These are phyloP conservation scores for Melanchra persicariae DNA, from an alignment of 2,888 invertebrate genomes.

Conservation along the genomic window DNA sequence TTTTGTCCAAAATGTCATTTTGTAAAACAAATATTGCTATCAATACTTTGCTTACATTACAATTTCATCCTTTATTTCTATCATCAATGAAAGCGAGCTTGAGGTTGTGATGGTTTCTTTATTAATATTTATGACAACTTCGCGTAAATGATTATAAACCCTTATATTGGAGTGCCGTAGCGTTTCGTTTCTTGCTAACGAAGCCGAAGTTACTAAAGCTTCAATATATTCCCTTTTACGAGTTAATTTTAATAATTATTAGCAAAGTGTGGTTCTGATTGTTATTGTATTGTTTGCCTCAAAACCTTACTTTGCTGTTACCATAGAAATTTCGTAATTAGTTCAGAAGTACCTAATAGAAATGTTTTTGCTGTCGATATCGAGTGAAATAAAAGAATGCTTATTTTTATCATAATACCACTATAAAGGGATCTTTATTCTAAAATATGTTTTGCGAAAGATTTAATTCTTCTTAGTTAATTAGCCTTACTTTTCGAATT, in stretches of 20 bases:
- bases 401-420: neutral
- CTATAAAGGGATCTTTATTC: neutral
- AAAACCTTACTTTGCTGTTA: neutral
- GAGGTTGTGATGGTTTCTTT: slow-evolving; percentile 22
- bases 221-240: neutral
- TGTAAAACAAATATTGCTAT: neutral
- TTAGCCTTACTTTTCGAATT: too few relatives aligned
- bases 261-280: neutral
- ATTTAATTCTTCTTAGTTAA: too few relatives aligned
- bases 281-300: neutral
- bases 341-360: neutral
- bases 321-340: slow-evolving; percentile 2
- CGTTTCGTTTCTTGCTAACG: neutral
- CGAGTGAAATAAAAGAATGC: neutral
- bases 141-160: neutral
- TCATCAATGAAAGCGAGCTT: slow-evolving; percentile 2
- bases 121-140: slow-evolving; percentile 1
- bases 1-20: neutral
- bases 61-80: neutral
- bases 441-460: too few relatives aligned
- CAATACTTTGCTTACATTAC: neutral
- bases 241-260: neutral
- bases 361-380: slow-evolving; percentile 11
- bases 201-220: neutral
- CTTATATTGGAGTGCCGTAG: slow-evolving; percentile 19